Conservation (phyloP, 2,797 vertebrate species). For the Lerista edwardsae region DNA sequence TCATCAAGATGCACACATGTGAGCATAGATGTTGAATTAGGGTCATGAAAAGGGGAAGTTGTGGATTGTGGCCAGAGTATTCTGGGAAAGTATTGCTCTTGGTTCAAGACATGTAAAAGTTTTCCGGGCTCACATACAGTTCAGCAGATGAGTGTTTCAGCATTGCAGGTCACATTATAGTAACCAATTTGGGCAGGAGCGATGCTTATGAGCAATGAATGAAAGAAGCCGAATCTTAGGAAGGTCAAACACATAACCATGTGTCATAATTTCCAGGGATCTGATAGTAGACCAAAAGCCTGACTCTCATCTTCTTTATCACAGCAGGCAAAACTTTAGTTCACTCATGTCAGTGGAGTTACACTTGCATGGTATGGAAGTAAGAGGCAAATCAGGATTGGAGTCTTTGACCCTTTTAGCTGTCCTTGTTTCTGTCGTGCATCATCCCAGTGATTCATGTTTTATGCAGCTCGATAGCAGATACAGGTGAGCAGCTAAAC, state of each 20-base stretch:
- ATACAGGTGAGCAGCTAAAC: background rate
- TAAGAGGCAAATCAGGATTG: conserved; percentile 27
- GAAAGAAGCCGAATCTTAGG: background rate
- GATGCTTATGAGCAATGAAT: background rate
- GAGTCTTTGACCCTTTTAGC: conserved; percentile 20
- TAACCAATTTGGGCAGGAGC: conserved; percentile 16
- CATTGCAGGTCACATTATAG: background rate
- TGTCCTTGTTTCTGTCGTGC: conserved; percentile 16
- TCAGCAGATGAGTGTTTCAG: background rate
- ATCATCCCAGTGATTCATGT: conserved; percentile 32
- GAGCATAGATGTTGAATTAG: conserved; percentile 31
- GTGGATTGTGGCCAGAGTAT: background rate
- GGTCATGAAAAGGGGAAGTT: conserved; percentile 38
- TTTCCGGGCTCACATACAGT: conserved; percentile 6
- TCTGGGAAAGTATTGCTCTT: background rate
- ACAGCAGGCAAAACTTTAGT: background rate
- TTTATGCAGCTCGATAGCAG: conserved; percentile 17
- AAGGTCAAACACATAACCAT: background rate
- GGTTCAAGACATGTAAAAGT: conserved; percentile 12
- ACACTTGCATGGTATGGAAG: background rate
- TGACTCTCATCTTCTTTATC: conserved; percentile 53
- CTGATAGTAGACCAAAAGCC: conserved; percentile 36
- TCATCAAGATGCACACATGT: conserved; percentile 12
- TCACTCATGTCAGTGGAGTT: conserved; percentile 29
- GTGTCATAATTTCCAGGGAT: conserved; percentile 5